Conservation (phyloP, 2,113 vertebrate species). For the Drymodes brunneopygia region DNA sequence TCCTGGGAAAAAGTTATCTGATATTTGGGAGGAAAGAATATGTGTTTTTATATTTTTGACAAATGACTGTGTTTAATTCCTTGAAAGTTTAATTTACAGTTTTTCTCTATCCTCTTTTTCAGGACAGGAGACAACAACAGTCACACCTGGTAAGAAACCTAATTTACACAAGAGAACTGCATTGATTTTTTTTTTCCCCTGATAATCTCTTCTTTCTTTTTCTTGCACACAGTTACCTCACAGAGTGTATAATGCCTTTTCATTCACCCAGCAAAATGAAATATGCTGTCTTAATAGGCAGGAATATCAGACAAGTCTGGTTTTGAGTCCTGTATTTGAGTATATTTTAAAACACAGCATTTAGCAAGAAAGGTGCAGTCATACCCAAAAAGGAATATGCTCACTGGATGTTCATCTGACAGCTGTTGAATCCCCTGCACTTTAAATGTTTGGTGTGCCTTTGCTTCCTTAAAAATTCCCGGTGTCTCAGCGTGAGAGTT, state of each 20-base stretch:
- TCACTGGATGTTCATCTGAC: neutral
- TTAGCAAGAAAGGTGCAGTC: neutral
- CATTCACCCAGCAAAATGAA: neutral
- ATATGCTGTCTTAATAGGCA: neutral
- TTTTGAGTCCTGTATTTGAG: neutral
- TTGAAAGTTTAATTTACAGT: neutral
- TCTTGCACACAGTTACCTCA: neutral
- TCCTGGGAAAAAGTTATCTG: neutral
- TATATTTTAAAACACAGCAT: neutral
- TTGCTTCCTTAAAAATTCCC: neutral
- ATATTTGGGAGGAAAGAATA: neutral
- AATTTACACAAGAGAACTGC: neutral
- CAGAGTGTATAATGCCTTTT: neutral
- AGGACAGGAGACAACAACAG: accelerated
- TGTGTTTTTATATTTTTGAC: neutral
- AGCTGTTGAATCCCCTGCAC: neutral
- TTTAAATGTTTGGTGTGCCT: accelerated
- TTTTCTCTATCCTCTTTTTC: neutral
- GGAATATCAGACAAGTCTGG: neutral
- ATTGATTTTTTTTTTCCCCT: neutral
- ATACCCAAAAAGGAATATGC: neutral
- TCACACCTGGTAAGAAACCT: conserved; percentile 51
- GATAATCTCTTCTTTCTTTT: neutral
- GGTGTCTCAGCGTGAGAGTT: accelerated
- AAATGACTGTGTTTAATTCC: neutral